Evolutionary conservation across 2,888 invertebrate genomes (phyloP), one percentile per base, ranked within the genome.

Genomic region (Marronus borbonicus): DNA sequence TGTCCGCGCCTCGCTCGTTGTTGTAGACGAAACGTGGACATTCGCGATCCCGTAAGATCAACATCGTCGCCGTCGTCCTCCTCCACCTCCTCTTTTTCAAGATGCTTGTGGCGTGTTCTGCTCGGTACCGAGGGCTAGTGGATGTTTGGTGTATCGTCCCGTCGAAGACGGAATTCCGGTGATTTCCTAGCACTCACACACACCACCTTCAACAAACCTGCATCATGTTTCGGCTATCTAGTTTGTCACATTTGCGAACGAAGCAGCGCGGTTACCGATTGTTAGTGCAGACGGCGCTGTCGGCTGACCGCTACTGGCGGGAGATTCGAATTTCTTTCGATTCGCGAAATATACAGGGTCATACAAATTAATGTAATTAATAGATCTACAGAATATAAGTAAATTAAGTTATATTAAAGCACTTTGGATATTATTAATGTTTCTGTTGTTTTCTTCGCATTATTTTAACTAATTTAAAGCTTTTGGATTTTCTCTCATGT

Each of bases 11-110:
- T 14, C 62, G 62, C 31, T 69, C 49, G 24, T 52, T 69, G 24
- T 52, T 69, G 36, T 20, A 14, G 31, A 74, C 72, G 72, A 31
- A 74, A 68, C 24, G 58, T 70, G 70, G 70, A 58, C 55, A 39
- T 39, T 44, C 55, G 3, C 14, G 20, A 39, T 44, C 17, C n/a
- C 60, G 58, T 49, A 60, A 60, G 17, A 44, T 24, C 55, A 55
- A 17, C 72, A 74, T 74, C 60, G 60, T 74, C 60, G 60, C 31
- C 5, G 31, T 31, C 31, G 31, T 31, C 31, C 31, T 31, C 31
- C 31, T 31, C 31, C 31, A 31, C 31, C 31, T 31, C 31, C 31
- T 31, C 31, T 31, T 31, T 31, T 31, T 31, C 31, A 4, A 31
- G 2, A 31, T 4, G 31, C 4, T 31, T 4, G 31, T 3, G 44